Evolutionary conservation across 2,888 invertebrate species (phyloP).

Genomic region (Aplocera efformata): DNA sequence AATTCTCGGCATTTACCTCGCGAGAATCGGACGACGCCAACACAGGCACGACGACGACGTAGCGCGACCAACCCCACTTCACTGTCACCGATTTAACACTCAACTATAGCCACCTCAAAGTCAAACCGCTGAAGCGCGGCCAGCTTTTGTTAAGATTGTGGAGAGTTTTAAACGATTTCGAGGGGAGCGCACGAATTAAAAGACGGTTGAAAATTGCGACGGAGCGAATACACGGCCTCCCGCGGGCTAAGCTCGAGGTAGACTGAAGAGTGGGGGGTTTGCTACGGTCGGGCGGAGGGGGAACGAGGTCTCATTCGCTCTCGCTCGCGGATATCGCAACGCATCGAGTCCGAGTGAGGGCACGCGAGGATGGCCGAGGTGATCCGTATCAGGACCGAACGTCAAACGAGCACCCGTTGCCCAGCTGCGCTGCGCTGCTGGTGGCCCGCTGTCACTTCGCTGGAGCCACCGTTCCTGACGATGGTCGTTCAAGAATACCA

Average conservation of each 20-base stretch:
- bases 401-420: constrained; percentile 37
- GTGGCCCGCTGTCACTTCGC: constrained; percentile 52
- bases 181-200: constrained; percentile 62
- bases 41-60: constrained; percentile 65
- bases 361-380: constrained; percentile 56
- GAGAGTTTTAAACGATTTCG: constrained; percentile 45
- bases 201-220: constrained; percentile 52
- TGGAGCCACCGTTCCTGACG: no score
- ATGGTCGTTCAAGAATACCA: no score
- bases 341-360: constrained; percentile 54
- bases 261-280: constrained; percentile 47
- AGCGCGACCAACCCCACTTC: constrained; percentile 62
- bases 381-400: constrained; percentile 48
- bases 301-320: constrained; percentile 49
- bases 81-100: constrained; percentile 63
- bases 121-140: constrained; percentile 35
- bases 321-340: constrained; percentile 50
- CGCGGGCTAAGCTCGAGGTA: constrained; percentile 49
- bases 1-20: constrained; percentile 71
- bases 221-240: constrained; percentile 40
- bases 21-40: constrained; percentile 68
- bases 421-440: constrained; percentile 9
- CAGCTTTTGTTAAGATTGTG: constrained; percentile 41
- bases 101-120: constrained; percentile 46
- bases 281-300: constrained; percentile 49